A percentile compares a stretch with the other conserved stretches of the same genome.
These are phyloP conservation scores for Zonitis immaculata DNA, from an alignment of 2,888 invertebrate genomes.

Conservation along the genomic window DNA sequence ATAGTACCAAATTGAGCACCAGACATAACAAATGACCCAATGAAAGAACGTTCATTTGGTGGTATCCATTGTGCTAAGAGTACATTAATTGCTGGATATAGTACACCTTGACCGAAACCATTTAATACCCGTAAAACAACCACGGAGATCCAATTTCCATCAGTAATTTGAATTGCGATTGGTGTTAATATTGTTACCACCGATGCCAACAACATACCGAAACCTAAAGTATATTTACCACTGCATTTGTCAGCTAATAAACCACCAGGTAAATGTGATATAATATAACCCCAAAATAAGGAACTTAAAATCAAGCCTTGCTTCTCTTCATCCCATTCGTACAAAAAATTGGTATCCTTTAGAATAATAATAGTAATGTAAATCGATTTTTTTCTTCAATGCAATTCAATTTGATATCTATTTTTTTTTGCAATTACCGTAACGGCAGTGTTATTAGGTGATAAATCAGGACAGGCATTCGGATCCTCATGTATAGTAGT, in stretches of 20 bases:
- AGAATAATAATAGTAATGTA: background rate
- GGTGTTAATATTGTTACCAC: constrained; percentile 79
- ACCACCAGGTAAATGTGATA: constrained; percentile 81
- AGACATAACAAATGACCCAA: constrained; percentile 75
- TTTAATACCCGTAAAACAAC: constrained; percentile 70
- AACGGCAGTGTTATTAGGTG: constrained; percentile 2
- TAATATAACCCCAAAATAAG: constrained; percentile 81
- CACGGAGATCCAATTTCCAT: constrained; percentile 63
- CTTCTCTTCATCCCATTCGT: constrained; percentile 64
- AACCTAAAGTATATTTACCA: constrained; percentile 77
- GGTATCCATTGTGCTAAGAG: constrained; percentile 80
- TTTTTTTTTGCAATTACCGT: constrained; percentile 3
- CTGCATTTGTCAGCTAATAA: constrained; percentile 76
- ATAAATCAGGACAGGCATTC: constrained; percentile 51
- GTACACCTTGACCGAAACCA: constrained; percentile 82
- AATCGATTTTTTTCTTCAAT: too few relatives aligned
- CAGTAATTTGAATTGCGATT: constrained; percentile 48
- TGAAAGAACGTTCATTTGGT: constrained; percentile 67
- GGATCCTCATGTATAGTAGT: constrained; percentile 48
- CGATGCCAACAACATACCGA: constrained; percentile 79
- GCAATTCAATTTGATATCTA: too few relatives aligned
- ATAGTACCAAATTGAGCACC: constrained; percentile 71
- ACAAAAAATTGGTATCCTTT: background rate
- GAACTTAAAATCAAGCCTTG: constrained; percentile 76
- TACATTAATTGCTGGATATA: constrained; percentile 78